Percentiles rank a stretch among this genome's conserved stretches.
Evolutionary conservation across 2,888 invertebrate species (phyloP).

Genomic region (Carpatolechia fugitivella): DNA sequence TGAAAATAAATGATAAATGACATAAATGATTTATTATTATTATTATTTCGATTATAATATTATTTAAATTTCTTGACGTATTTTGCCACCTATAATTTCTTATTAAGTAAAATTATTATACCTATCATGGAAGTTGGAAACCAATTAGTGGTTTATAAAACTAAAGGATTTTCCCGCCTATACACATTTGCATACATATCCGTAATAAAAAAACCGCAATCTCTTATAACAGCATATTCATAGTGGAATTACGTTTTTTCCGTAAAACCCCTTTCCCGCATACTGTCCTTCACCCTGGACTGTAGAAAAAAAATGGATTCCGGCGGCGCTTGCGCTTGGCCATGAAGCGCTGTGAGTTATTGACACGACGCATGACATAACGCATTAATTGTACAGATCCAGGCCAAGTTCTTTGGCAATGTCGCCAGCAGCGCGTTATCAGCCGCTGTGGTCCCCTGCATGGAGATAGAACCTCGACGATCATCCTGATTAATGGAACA

Average conservation of each 20-base stretch:
- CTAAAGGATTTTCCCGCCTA: too few species aligned
- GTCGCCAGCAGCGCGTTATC: not conserved
- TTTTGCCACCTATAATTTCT: too few species aligned
- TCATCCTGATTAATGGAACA: too few species aligned
- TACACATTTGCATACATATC: not conserved
- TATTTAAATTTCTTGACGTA: too few species aligned
- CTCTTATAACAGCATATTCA: not conserved
- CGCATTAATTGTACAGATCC: slow-evolving; percentile 10
- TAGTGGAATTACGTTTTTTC: too few species aligned
- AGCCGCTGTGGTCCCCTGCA: not conserved
- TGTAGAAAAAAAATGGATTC: not conserved
- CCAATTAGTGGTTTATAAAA: too few species aligned
- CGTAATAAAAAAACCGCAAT: not conserved
- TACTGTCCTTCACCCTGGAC: too few species aligned
- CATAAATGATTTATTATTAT: too few species aligned
- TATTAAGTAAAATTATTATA: too few species aligned
- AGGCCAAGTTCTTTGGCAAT: slow-evolving; percentile 15
- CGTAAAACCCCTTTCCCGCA: too few species aligned
- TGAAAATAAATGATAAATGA: not conserved
- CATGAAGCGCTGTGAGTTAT: slow-evolving; percentile 13
- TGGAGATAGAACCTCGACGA: too few species aligned
- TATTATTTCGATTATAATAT: not conserved
- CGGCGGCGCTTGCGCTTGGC: not conserved
- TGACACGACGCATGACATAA: slow-evolving; percentile 16
- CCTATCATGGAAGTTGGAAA: too few species aligned